Evolutionary conservation across 2,113 vertebrate genomes (phyloP), one percentile per base, ranked within the genome.

Genomic region (Xiphorhynchus elegans): DNA sequence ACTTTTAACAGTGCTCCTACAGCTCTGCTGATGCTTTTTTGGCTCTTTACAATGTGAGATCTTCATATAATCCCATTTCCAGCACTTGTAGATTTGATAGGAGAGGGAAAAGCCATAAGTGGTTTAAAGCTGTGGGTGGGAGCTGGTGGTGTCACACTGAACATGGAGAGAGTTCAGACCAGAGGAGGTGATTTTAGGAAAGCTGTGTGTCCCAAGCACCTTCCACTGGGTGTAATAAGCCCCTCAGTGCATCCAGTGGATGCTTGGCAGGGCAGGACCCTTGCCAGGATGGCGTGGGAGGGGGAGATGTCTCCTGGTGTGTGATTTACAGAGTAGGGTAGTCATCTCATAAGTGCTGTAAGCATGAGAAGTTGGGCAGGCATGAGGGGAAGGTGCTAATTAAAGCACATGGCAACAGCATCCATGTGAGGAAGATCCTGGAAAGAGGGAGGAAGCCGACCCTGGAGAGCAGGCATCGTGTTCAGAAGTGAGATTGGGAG

Each of bases 301-400:
- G 72, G 33, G 52, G 46, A 37, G 15, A 3, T 3, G 7, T 46
- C 76, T 95, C 49, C 88, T 75, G 66, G 2, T 24, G 37, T 3
- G 15, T 69, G 55, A 40, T 66, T 82, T 69, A 31, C 50, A 78
- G 47, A 62, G 10, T 2, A 52, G 23, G 44, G 64, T 42, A 33
- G 35, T 69, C n/a, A 28, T 52, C 40, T 58, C 29, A 58, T 25
- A 70, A 87, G 24, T 17, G 21, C 72, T 63, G 76, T 33, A 44
- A 76, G 81, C 42, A 25, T 37, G 62, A 55, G 56, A 46, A 92
- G 46, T 59, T 75, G 87, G 56, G 56, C 62, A 35, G 60, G 21
- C 56, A 39, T 80, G 84, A 75, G 67, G 67, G 25, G 84, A 80
- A 53, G 73, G 80, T 76, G 81, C n/a, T 84, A 50, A 76, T 73